Base-by-base conservation (phyloP, 2,888 invertebrate genomes). In the Oscheius sp. region DNA sequence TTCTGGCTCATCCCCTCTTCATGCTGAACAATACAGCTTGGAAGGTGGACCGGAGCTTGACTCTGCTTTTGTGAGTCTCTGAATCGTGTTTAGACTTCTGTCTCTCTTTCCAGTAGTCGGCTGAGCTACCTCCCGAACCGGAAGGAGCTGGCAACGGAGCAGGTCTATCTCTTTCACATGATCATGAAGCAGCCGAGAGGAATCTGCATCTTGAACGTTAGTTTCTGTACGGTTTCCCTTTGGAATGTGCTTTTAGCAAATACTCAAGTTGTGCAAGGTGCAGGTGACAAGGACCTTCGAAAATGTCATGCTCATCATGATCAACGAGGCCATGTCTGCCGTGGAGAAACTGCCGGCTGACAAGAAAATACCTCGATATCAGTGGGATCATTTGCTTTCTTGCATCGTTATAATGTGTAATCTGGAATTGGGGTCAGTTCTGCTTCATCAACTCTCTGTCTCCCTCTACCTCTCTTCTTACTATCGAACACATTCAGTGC, bases 161-260 rank as follows among this genome's bases (percentile, higher is more conserved):
- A 84, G 66, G 74, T 79, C 7, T 85, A 84, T 70, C 76, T 84
- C 5, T 79, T 84, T 42, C 85, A 83, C 72, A 83, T 87, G 79
- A 74, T 87, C 7, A 66, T 87, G 32, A 79, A 84, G 50, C 87
- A 87, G 70, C 87, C 88, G 9, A 57, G 78, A 51, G 85, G 86
- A 29, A 87, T 86, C 59, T 82, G 83, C 9, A 48, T 35, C 2
- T 50, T 74, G 9, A 58, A 53, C 11, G 74, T 74, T 9, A 74
- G 65, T 5, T 42, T 42, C 13, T 5, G n/a, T 13, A 21, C 32
- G 47, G 29, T 7, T 29, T 29, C 21, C 21, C 21, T 55, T 29
- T 29, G 3, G 5, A 42, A 42, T 42, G 21, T 4, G 13, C 13
- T 60, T 47, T 37, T 29, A 73, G 65, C 51, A 29, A 37, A 58